Evolutionary conservation across 2,888 invertebrate genomes (phyloP).

Genomic region (Panorpa germanica): DNA sequence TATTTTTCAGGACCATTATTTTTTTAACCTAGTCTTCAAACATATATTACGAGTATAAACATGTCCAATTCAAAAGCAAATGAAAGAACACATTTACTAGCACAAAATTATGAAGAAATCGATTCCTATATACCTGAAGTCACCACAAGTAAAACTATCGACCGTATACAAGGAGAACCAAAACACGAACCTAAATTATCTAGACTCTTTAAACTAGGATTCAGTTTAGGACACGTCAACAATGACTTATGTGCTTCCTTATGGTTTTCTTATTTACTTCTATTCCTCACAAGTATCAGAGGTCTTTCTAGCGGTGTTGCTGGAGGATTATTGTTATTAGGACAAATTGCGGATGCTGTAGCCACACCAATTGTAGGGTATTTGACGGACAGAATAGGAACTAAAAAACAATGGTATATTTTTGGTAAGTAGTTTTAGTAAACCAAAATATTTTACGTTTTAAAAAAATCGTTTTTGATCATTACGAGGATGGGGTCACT

Average conservation of each 20-base stretch:
- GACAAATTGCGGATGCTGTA: conserved; percentile 60
- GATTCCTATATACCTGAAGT: too few species aligned
- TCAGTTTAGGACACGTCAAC: conserved; percentile 65
- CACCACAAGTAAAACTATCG: too few species aligned
- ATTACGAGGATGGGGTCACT: conserved; percentile 5
- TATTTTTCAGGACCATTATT: too few species aligned
- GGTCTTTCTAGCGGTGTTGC: too few species aligned
- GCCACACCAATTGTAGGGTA: conserved; percentile 74
- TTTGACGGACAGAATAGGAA: conserved; percentile 59
- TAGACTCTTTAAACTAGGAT: conserved; percentile 25
- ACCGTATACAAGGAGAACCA: too few species aligned
- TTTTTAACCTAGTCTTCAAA: too few species aligned
- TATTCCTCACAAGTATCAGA: conserved; percentile 59
- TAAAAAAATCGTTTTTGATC: background rate
- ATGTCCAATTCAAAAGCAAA: too few species aligned
- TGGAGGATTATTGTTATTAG: conserved; percentile 50
- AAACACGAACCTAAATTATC: conserved; percentile 6
- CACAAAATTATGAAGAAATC: too few species aligned
- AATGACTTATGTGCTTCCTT: conserved; percentile 87
- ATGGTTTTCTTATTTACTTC: conserved; percentile 87
- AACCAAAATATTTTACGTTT: conserved; percentile 2
- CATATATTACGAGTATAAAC: too few species aligned
- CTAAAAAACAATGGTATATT: conserved; percentile 71
- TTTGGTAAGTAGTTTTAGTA: conserved; percentile 33
- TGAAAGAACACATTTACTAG: too few species aligned